Base-by-base conservation (phyloP, 2,888 invertebrate species). In the Pecten maximus region DNA sequence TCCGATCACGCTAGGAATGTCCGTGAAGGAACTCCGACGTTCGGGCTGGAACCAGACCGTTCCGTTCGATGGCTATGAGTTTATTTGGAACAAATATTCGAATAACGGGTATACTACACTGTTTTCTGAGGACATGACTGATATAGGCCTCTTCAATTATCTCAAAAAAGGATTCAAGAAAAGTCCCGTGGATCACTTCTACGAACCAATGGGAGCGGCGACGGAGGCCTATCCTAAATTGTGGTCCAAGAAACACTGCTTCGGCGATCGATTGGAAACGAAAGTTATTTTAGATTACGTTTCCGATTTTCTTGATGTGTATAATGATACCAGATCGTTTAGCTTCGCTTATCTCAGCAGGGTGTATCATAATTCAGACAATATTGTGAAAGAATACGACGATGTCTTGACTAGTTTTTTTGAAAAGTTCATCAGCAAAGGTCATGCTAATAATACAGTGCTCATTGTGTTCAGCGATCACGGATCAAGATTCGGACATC, bases 161-260 rank as follows among this genome's bases (percentile, higher is more conserved):
- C 97, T 97, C 48, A 98, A 98, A 94, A 97, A 97, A 4, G 97
- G 99, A 0, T 99, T 99, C 94, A 97, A 97, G 0, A 97, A 97
- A n/a, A 97, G 97, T 90, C 98, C 99, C 0, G 98, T 98, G 0
- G 98, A 99, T 96, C 98, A 98, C 96, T 98, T 98, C 95, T 97
- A 98, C 89, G 97, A 98, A 54, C 98, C 98, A 0, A 98, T 98
- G 94, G 97, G 98, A 95, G 96, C 98, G 60, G 98, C 98, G 93
- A 94, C 96, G 89, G 95, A 96, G 89, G 92, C 92, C n/a, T 93
- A 93, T 60, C 93, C 93, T 60, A 91, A 91, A 19, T 44, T 92
- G 40, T 94, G 93, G 93, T 87, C 89, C 60, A 89, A 89, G 2
- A 74, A 91, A 28, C 90, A 89, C 1, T 98, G 98, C 95, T 97